Evolutionary conservation across 2,113 vertebrate species (phyloP).

Genomic region (Callospermophilus lateralis): DNA sequence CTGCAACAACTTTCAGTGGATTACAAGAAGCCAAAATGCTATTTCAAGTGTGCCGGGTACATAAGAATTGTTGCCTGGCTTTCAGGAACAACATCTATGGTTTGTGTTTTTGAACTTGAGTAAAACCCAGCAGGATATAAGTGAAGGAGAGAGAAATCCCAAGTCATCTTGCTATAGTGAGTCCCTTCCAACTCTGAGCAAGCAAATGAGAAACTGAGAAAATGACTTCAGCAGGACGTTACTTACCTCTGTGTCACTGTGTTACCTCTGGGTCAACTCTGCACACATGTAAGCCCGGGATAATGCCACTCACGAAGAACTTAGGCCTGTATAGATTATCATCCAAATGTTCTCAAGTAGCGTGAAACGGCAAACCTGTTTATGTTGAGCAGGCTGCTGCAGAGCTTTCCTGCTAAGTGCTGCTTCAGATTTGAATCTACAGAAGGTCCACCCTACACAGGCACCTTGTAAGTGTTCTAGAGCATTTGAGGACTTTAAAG

Average conservation of each 20-base stretch:
- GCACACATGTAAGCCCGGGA: not conserved
- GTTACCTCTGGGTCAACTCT: not conserved
- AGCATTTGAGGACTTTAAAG: not conserved
- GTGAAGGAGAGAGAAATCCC: conserved; percentile 8
- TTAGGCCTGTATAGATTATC: not conserved
- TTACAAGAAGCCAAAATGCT: conserved; percentile 8
- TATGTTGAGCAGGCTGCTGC: not conserved
- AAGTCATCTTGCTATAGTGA: not conserved
- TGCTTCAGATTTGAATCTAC: not conserved
- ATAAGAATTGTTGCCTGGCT: conserved; percentile 36
- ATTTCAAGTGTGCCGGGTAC: conserved; percentile 26
- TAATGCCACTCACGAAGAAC: not conserved
- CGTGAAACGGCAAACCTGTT: not conserved
- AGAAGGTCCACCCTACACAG: not conserved
- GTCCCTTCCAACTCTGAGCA: not conserved
- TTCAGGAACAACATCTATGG: not conserved
- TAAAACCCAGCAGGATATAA: not conserved
- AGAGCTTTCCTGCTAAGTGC: not conserved
- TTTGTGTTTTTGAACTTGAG: conserved; percentile 59
- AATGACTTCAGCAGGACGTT: not conserved
- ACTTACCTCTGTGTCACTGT: not conserved
- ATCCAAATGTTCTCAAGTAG: not conserved
- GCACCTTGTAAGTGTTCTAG: not conserved
- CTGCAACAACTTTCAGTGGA: conserved; percentile 43
- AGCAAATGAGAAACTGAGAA: not conserved